Evolutionary conservation across 2,113 vertebrate genomes (phyloP).

Genomic region (Amphilophus citrinellus): DNA sequence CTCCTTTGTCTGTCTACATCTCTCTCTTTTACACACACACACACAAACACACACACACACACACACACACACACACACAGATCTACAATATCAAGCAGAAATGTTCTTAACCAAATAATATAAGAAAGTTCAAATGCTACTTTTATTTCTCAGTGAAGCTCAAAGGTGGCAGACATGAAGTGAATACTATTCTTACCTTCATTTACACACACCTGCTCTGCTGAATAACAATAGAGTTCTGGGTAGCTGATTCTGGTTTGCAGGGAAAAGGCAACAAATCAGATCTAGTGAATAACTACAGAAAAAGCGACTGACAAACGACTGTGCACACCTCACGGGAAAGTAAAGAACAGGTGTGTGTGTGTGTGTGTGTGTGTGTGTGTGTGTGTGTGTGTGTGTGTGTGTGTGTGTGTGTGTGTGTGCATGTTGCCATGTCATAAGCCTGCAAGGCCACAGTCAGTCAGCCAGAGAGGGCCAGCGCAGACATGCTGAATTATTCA

Average conservation of each 20-base stretch:
- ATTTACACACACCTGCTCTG: conserved; percentile 6
- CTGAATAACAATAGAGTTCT: conserved; percentile 25
- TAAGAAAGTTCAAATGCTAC: conserved; percentile 2
- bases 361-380: conserved; percentile 19
- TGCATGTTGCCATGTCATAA: conserved; percentile 7
- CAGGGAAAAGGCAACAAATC: conserved; percentile 6
- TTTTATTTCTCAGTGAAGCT: conserved; percentile 26
- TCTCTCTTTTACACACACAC: not conserved
- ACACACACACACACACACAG: not conserved
- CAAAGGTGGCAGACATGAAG: conserved; percentile 3
- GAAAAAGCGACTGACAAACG: conserved; percentile 3
- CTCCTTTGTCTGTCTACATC: not conserved
- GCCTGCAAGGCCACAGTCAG: conserved; percentile 49
- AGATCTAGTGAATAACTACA: conserved; percentile 11
- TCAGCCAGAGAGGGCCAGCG: conserved; percentile 45
- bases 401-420: not conserved
- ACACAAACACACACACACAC: not conserved
- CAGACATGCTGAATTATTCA: conserved; percentile 79
- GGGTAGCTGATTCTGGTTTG: conserved; percentile 19
- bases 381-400: not conserved
- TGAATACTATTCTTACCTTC: conserved; percentile 16
- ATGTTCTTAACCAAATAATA: not conserved
- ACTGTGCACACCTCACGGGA: conserved; percentile 19
- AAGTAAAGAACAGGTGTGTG: conserved; percentile 34
- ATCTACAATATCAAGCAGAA: not conserved